These are phyloP conservation scores for Fopius arisanus DNA, from an alignment of 1,140 invertebrate genomes.

Conservation along the genomic window DNA sequence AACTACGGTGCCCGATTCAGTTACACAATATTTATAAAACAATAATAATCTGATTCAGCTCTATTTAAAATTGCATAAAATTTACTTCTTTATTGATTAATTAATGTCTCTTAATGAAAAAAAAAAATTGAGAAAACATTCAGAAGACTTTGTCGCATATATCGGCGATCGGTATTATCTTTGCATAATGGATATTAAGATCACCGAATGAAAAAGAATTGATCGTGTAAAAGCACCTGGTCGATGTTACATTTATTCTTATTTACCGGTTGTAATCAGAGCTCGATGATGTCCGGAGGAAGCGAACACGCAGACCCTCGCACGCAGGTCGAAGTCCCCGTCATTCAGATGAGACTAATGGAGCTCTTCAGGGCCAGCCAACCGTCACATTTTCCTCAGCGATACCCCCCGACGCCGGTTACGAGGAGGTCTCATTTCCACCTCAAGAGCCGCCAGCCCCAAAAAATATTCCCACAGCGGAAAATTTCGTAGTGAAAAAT, in stretches of 20 bases:
- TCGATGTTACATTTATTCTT: slow-evolving; percentile 44
- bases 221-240: slow-evolving; percentile 33
- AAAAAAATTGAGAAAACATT: no score
- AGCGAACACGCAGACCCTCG: slow-evolving; percentile 58
- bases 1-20: no score
- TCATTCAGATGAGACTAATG: slow-evolving; percentile 35
- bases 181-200: not conserved
- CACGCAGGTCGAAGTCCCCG: slow-evolving; percentile 58
- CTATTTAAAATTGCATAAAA: no score
- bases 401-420: slow-evolving; percentile 54
- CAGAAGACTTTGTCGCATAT: no score
- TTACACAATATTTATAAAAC: no score
- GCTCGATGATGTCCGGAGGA: slow-evolving; percentile 61
- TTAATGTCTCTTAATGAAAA: no score
- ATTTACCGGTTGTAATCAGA: slow-evolving; percentile 51
- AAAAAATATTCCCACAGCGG: not conserved
- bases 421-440: slow-evolving; percentile 53
- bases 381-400: slow-evolving; percentile 18
- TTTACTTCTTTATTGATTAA: no score
- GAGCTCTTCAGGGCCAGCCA: not conserved
- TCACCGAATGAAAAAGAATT: slow-evolving; percentile 16
- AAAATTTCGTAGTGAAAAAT: slow-evolving; percentile 19
- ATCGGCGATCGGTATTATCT: not conserved
- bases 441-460: not conserved
- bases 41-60: no score